Base-by-base conservation (phyloP, 2,797 vertebrate genomes). In the Crax fasciolata region DNA sequence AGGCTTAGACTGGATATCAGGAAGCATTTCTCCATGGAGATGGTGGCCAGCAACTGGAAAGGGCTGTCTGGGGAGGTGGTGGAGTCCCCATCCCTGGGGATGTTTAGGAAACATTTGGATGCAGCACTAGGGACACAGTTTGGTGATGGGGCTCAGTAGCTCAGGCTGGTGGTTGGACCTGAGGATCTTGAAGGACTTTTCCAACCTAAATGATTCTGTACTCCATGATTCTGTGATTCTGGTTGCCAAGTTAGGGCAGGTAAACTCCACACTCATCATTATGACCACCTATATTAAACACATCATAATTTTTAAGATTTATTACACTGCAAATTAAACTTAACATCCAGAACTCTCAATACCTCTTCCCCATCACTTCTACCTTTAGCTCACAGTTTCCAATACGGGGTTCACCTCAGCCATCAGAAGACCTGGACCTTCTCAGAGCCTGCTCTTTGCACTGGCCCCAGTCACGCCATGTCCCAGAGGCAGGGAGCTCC, bases 1-100 rank as follows among this genome's bases (percentile, higher is more conserved):
- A 24, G 19, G 55, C 13, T 32, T n/a, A 57, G 30, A 11, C 13
- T 32, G 55, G 55, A 19, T 13, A 57, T 32, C 3, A 4, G n/a
- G 55, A 32, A 4, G 55, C 1, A n/a, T 21, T 57, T 32, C 55
- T 32, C 32, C 12, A 9, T 13, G n/a, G 11, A 57, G 55, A 6
- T 19, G 8, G 1, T 21, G n/a, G 2, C 30, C 55, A 57, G 13
- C 30, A 7, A 0, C 16, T 32, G 19, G 3, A 57, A 32, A 8
- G 54, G 55, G n/a, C 55, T n/a, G 30, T 7, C 49, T 4, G 19
- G 54, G 54, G 54, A 20, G 12, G 1, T 21, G n/a, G 12, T 20
- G 5, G 19, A 57, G 20, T 32, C n/a, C 48, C 48, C 48, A 9
- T 24, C 48, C 48, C n/a, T 32, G n/a, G 20, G 32, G 30, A 18